Percentiles rank a stretch among this genome's conserved stretches.
Conservation (phyloP, 2,888 invertebrate species). For the Synergus laeviventris region DNA sequence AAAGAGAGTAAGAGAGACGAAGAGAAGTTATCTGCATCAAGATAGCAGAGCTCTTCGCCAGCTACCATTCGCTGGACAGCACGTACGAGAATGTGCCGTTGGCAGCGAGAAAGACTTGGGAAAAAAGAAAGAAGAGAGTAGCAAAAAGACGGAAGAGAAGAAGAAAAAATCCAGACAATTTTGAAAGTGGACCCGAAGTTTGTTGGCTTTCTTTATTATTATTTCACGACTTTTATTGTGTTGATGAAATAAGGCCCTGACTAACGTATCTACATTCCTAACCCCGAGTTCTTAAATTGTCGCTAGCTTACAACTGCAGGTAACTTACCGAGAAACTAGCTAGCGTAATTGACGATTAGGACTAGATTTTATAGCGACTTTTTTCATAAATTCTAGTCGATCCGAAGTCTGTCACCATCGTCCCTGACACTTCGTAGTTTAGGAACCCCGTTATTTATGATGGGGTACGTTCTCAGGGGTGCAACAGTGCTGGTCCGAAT, state of each 20-base stretch:
- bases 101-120: slow-evolving; percentile 30
- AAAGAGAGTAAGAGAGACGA: slow-evolving; percentile 45
- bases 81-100: slow-evolving; percentile 14
- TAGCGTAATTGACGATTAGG: too few relatives aligned
- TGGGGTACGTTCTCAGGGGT: slow-evolving; percentile 54
- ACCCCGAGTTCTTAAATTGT: too few relatives aligned
- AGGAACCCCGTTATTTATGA: slow-evolving; percentile 67
- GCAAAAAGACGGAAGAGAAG: background rate
- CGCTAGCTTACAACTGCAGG: too few relatives aligned
- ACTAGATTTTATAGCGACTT: too few relatives aligned
- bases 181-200: slow-evolving; percentile 1
- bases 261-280: slow-evolving; percentile 22
- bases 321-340: too few relatives aligned
- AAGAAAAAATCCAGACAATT: slow-evolving; percentile 41
- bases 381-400: too few relatives aligned
- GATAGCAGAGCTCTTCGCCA: slow-evolving; percentile 52
- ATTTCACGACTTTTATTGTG: slow-evolving; percentile 46
- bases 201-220: slow-evolving; percentile 44
- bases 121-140: background rate
- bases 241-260: slow-evolving; percentile 46
- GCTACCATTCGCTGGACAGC: slow-evolving; percentile 45
- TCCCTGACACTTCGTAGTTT: slow-evolving; percentile 59
- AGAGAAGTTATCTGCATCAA: slow-evolving; percentile 60
- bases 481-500: slow-evolving; percentile 58
- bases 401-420: slow-evolving; percentile 65